Percentiles rank a stretch among this genome's conserved stretches.
phyloP scores from a whole-genome alignment of 2,888 invertebrate species.

The Euzetes globulus region DNA sequence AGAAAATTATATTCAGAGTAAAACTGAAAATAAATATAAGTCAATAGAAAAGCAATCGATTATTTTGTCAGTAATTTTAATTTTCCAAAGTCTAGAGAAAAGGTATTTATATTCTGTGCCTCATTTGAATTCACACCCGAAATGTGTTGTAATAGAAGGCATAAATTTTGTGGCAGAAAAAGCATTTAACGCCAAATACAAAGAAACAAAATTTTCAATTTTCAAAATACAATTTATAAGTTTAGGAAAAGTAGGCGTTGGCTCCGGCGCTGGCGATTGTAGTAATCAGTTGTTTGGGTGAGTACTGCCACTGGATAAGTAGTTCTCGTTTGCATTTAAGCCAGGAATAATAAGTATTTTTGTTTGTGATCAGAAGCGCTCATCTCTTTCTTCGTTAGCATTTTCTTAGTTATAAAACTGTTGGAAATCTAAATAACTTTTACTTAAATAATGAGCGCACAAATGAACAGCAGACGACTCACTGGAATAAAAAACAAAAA shows the following conservation, averaged over 20 bases:
- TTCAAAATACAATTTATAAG: conserved; percentile 7
- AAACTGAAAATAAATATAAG: neutral
- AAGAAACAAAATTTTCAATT: neutral
- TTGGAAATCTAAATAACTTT: neutral
- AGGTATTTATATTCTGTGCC: neutral
- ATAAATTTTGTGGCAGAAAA: neutral
- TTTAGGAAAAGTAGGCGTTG: neutral
- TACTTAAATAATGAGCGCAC: neutral
- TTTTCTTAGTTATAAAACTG: neutral
- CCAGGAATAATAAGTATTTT: neutral
- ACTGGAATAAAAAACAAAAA: neutral
- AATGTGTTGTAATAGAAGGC: neutral
- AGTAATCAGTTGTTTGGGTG: neutral
- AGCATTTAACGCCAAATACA: neutral
- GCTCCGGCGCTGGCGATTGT: neutral
- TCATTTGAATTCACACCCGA: conserved; percentile 1
- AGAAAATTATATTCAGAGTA: neutral
- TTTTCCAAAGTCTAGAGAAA: too few relatives aligned
- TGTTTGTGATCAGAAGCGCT: neutral
- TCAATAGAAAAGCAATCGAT: neutral
- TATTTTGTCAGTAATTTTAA: too few relatives aligned
- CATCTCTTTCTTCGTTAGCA: neutral
- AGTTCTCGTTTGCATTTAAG: too few relatives aligned
- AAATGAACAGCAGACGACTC: neutral
- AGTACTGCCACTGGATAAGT: neutral